Evolutionary conservation across 1,140 invertebrate genomes (phyloP), one percentile per base, ranked within the genome.

Genomic region (Drosophila bifasciata): DNA sequence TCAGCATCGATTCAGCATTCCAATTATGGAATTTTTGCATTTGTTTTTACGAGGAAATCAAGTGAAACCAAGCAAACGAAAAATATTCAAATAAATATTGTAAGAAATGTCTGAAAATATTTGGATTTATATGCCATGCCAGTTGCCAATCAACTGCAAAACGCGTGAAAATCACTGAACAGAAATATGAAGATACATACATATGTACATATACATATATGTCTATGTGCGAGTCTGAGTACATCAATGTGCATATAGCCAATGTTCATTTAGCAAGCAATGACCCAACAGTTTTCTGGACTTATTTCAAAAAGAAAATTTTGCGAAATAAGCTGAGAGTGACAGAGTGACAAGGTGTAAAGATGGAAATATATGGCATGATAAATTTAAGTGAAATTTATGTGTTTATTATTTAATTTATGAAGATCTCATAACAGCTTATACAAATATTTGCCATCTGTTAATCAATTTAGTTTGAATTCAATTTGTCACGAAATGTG

Each of bases 41-140:
- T 41, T 46, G 61, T 46, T 66, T 68, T 9, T n/a, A n/a, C 28
- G 64, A n/a, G 23, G n/a, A 53, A 55, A 55, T 48, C 41, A 15
- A 40, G 21, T 46, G 49, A 55, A 46, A 5, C 43, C 28, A 32
- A 40, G 6, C 62, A 36, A 36, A 36, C 17, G 41, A 11, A 55
- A 55, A 46, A 36, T 67, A 6, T 36, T 32, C 23, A 68, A 68
- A 68, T 46, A 68, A 68, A 68, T 68, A 68, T 55, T 16, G 41
- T 13, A 7, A 1, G 8, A 46, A 48, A 40, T 56, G 17, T 56
- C 43, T 68, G 16, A 11, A 40, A 68, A 68, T 68, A 68, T 68
- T 68, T 68, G 62, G 46, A 68, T 68, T 68, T 68, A 56, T 68
- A 68, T 28, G 66, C 32, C 66, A 5, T 41, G 63, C 66, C 68